phyloP scores from a whole-genome alignment of 2,888 invertebrate species.

The Bombylius discolor region DNA sequence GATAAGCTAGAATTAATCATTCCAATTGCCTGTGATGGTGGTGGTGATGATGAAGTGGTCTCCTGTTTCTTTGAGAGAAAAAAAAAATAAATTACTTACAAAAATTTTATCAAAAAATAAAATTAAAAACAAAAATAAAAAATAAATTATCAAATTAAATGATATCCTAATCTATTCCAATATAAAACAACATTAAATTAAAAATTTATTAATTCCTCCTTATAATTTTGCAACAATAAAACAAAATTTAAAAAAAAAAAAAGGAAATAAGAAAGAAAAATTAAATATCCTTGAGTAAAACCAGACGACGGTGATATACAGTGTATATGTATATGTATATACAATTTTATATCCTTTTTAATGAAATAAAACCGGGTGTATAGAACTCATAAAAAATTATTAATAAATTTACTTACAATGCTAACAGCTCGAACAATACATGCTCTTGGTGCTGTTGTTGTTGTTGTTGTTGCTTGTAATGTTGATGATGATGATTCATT shows the following conservation, averaged over 20 bases:
- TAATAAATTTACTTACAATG: constrained; percentile 30
- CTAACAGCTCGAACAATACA: constrained; percentile 35
- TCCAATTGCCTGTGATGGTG: constrained; percentile 17
- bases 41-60: constrained; percentile 16
- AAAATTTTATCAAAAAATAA: too few species aligned
- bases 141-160: too few species aligned
- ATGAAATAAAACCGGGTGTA: not conserved
- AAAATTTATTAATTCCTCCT: too few species aligned
- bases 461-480: constrained; percentile 18
- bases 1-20: constrained; percentile 30
- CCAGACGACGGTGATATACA: too few species aligned
- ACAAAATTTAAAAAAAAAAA: too few species aligned
- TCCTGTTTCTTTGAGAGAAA: constrained; percentile 4
- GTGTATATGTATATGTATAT: too few species aligned
- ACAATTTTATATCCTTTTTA: not conserved
- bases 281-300: not conserved
- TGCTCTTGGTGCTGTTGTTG: constrained; percentile 15
- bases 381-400: not conserved
- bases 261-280: too few species aligned
- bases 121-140: too few species aligned
- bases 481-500: constrained; percentile 3
- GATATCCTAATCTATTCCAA: too few species aligned
- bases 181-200: too few species aligned
- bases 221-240: too few species aligned
- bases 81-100: too few species aligned